Evolutionary conservation across 2,797 vertebrate species (phyloP).

Genomic region (Ciconia nigra): DNA sequence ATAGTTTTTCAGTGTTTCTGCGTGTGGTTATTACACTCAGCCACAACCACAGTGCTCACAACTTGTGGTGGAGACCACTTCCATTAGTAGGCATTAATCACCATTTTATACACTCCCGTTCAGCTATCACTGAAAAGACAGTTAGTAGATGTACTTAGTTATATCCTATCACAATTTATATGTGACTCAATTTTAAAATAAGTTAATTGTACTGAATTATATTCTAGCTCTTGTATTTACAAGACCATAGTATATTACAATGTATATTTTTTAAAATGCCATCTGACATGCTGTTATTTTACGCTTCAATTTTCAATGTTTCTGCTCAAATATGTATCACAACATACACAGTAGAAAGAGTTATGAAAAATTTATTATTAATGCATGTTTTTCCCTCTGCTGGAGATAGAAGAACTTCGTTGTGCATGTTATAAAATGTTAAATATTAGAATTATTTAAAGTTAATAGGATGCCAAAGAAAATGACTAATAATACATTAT

Average conservation of each 20-base stretch:
- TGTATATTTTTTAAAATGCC: constrained; percentile 18
- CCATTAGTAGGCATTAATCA: constrained; percentile 58
- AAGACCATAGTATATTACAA: background rate
- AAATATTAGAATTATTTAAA: constrained; percentile 80
- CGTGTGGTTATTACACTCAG: constrained; percentile 3
- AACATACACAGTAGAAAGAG: constrained; percentile 56
- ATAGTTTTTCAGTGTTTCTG: constrained; percentile 9
- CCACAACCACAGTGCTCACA: constrained; percentile 34
- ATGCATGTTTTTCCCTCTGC: constrained; percentile 58
- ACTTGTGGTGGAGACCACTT: constrained; percentile 54
- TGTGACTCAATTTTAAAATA: constrained; percentile 45
- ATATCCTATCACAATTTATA: constrained; percentile 36
- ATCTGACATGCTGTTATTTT: constrained; percentile 18
- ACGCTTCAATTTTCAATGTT: constrained; percentile 55
- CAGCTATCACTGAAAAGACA: constrained; percentile 1
- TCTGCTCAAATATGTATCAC: constrained; percentile 60
- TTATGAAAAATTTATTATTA: constrained; percentile 71
- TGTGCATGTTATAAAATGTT: constrained; percentile 75
- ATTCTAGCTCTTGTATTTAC: constrained; percentile 17
- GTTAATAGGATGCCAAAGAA: constrained; percentile 80
- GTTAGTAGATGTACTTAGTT: constrained; percentile 11
- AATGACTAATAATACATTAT: constrained; percentile 79
- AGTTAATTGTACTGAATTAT: constrained; percentile 62
- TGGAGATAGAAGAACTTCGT: constrained; percentile 72
- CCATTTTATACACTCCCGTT: constrained; percentile 24